Conservation (phyloP, 2,797 vertebrate genomes). For the Hemibagrus guttatus region DNA sequence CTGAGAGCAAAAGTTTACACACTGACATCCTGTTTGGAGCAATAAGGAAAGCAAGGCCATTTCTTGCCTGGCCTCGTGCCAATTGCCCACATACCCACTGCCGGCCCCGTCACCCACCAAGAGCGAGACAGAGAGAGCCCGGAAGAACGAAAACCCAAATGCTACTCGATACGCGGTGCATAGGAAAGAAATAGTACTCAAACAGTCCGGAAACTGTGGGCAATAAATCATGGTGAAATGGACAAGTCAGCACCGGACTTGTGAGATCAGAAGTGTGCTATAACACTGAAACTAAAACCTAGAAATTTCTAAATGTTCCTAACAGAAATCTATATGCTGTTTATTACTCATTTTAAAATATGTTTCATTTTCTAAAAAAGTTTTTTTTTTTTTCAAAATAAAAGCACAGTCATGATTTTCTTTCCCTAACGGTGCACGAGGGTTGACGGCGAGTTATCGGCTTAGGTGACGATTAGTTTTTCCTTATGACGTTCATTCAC, state of each 20-base stretch:
- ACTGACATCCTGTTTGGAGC: slow-evolving; percentile 81
- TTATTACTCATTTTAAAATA: not conserved
- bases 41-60: slow-evolving; percentile 79
- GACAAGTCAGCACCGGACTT: not conserved
- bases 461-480: slow-evolving; percentile 23
- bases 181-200: not conserved
- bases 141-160: not conserved
- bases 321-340: not conserved
- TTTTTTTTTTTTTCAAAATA: not conserved
- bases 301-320: not conserved
- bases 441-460: slow-evolving; percentile 1
- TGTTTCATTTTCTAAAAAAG: not conserved
- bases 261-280: not conserved
- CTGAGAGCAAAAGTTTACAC: slow-evolving; percentile 77
- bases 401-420: not conserved
- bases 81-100: slow-evolving; percentile 55
- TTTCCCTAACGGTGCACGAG: not conserved
- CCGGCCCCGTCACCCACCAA: slow-evolving; percentile 27
- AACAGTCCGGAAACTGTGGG: not conserved
- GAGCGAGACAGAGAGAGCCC: not conserved
- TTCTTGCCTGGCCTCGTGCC: slow-evolving; percentile 75
- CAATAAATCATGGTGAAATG: slow-evolving; percentile 5
- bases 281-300: not conserved
- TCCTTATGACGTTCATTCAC: slow-evolving; percentile 26
- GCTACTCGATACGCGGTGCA: not conserved